Evolutionary conservation across 2,113 vertebrate genomes (phyloP).

Genomic region (Struthio camelus): DNA sequence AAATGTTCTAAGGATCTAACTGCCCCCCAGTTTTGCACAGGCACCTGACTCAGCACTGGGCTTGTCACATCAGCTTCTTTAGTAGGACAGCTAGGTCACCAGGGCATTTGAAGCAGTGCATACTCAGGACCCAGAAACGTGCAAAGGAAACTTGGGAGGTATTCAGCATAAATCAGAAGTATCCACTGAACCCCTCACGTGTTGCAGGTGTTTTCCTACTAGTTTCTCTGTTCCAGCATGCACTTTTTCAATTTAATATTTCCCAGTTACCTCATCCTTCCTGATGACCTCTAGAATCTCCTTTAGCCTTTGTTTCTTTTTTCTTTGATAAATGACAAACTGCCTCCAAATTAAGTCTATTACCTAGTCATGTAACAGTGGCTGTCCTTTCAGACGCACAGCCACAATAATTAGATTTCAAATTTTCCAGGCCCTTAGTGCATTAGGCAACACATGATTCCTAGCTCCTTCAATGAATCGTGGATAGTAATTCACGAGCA

Average conservation of each 20-base stretch:
- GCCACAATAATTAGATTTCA: not conserved
- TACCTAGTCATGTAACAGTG: not conserved
- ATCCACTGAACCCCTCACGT: not conserved
- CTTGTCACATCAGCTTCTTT: not conserved
- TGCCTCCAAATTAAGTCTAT: not conserved
- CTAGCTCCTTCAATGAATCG: not conserved
- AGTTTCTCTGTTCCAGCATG: not conserved
- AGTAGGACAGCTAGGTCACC: not conserved
- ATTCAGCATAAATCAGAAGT: not conserved
- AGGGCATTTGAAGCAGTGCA: not conserved
- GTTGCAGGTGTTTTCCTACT: not conserved
- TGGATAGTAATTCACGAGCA: not conserved
- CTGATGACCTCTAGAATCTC: not conserved
- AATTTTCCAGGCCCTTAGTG: not conserved
- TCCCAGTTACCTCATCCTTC: not conserved
- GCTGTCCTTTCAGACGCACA: not conserved
- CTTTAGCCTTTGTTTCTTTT: not conserved
- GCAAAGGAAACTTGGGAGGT: not conserved
- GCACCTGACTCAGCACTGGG: not conserved
- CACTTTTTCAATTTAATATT: not conserved
- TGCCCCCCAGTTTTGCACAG: no score
- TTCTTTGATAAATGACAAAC: not conserved
- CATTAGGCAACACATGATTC: not conserved
- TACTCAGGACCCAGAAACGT: not conserved
- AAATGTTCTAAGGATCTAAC: not conserved